Evolutionary conservation across 92 coral and sea anemone species (phyloP).

Genomic region (Anthopleura xanthogrammica): DNA sequence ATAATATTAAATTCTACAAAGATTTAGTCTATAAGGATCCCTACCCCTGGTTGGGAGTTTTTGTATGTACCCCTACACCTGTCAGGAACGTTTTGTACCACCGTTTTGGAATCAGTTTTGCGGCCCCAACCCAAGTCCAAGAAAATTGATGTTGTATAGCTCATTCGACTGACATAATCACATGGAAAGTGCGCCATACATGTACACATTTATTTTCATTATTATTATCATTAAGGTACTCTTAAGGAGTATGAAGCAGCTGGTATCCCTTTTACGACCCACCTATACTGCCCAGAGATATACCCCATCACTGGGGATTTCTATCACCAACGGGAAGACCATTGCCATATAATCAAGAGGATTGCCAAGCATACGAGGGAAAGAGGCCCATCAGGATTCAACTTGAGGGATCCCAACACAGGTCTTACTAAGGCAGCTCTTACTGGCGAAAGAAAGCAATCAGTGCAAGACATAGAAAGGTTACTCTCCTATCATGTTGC

Average conservation of each 20-base stretch:
- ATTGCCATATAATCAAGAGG: constrained; percentile 33
- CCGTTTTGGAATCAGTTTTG: too few species aligned
- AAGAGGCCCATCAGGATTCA: not conserved
- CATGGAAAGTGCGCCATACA: too few species aligned
- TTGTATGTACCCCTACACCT: too few species aligned
- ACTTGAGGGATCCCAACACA: constrained; percentile 5
- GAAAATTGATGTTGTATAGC: too few species aligned
- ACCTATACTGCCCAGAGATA: constrained; percentile 47
- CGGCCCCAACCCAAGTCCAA: too few species aligned
- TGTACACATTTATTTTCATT: too few species aligned
- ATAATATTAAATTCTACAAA: too few species aligned
- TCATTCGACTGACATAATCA: too few species aligned
- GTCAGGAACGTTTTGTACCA: too few species aligned
- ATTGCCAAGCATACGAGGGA: constrained; percentile 41
- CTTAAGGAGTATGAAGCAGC: not conserved
- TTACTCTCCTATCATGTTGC: constrained; percentile 35
- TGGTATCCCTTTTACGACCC: constrained; percentile 19
- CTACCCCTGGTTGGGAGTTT: too few species aligned
- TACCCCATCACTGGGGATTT: constrained; percentile 45
- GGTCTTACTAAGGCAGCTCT: not conserved
- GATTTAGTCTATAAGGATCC: too few species aligned
- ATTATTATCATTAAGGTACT: too few species aligned
- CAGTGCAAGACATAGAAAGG: constrained; percentile 34
- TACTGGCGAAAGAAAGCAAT: constrained; percentile 39
- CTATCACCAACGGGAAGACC: constrained; percentile 49